Percentiles rank a stretch among this genome's conserved stretches.
These are phyloP conservation scores for Rhynchophorus ferrugineus DNA, from an alignment of 1,140 invertebrate species.

Conservation along the genomic window DNA sequence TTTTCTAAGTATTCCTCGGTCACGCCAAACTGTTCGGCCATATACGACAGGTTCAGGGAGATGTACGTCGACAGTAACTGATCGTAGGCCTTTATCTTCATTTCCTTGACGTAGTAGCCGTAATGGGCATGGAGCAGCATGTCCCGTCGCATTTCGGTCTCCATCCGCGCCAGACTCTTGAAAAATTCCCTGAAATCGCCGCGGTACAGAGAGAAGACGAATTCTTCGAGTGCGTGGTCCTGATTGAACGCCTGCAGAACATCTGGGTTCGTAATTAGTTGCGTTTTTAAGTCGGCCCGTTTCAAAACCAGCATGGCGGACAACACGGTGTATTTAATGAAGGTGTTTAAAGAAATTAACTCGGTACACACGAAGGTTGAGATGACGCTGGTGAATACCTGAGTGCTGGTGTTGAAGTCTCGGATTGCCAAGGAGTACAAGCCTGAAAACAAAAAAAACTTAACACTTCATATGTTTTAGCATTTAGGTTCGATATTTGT, in stretches of 20 bases:
- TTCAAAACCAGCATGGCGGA: conserved; percentile 73
- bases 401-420: conserved; percentile 88
- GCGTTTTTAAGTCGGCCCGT: conserved; percentile 68
- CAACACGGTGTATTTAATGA: conserved; percentile 82
- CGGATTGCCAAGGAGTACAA: conserved; percentile 83
- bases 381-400: conserved; percentile 91
- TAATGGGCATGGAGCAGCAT: conserved; percentile 87
- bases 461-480: too few species aligned
- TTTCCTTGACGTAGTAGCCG: conserved; percentile 90
- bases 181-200: conserved; percentile 95
- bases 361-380: conserved; percentile 99
- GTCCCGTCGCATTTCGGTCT: conserved; percentile 78
- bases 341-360: conserved; percentile 86
- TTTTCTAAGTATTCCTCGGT: conserved; percentile 87
- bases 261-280: conserved; percentile 83
- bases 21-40: conserved; percentile 94
- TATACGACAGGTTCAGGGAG: conserved; percentile 86
- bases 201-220: conserved; percentile 89
- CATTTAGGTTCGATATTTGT: too few species aligned
- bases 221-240: conserved; percentile 73
- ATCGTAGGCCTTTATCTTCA: conserved; percentile 92
- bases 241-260: conserved; percentile 86
- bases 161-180: conserved; percentile 66
- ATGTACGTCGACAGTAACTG: conserved; percentile 92
- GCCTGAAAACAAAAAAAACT: conserved; percentile 37